Evolutionary conservation across 2,797 vertebrate genomes (phyloP).

Genomic region (Avahi laniger): DNA sequence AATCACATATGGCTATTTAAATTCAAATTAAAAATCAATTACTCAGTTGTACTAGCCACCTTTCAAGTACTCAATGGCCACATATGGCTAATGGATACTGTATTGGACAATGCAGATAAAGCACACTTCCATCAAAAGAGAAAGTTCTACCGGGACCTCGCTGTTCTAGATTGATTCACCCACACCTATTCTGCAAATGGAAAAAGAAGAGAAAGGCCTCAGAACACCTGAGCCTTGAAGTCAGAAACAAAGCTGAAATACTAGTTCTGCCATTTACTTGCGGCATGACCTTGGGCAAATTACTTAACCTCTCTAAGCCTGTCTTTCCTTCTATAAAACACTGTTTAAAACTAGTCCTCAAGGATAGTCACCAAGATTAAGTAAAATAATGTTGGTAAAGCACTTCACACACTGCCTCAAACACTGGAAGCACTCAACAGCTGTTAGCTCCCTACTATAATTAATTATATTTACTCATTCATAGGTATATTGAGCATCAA

Average conservation of each 20-base stretch:
- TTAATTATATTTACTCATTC: not conserved
- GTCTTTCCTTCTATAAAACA: not conserved
- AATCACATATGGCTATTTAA: not conserved
- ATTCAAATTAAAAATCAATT: not conserved
- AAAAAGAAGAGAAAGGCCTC: not conserved
- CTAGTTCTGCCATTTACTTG: not conserved
- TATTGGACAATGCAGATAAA: not conserved
- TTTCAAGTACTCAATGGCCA: not conserved
- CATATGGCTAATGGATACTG: not conserved
- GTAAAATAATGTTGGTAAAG: not conserved
- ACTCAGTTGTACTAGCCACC: not conserved
- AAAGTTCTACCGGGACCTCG: not conserved
- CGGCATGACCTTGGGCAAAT: not conserved
- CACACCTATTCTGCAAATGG: not conserved
- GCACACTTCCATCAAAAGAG: not conserved
- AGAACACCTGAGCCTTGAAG: not conserved
- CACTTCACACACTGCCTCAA: not conserved
- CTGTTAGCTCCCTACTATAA: not conserved
- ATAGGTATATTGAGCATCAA: not conserved
- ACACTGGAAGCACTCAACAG: not conserved
- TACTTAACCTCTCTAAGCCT: not conserved
- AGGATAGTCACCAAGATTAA: not conserved
- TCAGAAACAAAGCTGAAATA: not conserved
- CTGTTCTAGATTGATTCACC: not conserved
- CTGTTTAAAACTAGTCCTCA: not conserved